Conservation (phyloP, 2,888 invertebrate genomes). For the Eilema sororculum region DNA sequence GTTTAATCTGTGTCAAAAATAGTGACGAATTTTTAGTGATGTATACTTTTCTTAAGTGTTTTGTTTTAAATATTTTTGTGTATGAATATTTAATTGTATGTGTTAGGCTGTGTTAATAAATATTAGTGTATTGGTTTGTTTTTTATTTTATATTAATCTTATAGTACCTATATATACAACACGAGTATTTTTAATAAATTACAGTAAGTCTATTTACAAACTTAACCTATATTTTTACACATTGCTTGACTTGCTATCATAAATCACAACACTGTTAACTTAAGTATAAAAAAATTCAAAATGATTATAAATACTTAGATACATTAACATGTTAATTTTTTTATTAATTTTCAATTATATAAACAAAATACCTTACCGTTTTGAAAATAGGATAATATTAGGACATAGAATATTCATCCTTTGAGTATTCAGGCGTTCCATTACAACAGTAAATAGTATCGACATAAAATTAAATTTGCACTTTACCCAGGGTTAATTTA, state of each 20-base stretch:
- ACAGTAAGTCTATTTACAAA: constrained; percentile 21
- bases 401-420: background rate
- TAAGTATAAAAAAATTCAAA: constrained; percentile 7
- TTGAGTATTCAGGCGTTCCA: background rate
- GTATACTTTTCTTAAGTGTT: background rate
- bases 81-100: background rate
- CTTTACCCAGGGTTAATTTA: background rate
- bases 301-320: background rate
- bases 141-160: constrained; percentile 36
- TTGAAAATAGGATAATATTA: background rate
- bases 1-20: constrained; percentile 6
- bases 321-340: no score
- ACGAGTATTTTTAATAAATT: constrained; percentile 23
- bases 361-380: background rate
- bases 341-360: background rate
- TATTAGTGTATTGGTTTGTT: constrained; percentile 33
- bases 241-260: constrained; percentile 37
- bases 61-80: background rate
- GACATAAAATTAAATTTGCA: background rate
- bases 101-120: constrained; percentile 34
- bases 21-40: background rate
- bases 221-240: constrained; percentile 20
- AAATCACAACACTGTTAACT: constrained; percentile 11
- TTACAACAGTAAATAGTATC: background rate
- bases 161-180: constrained; percentile 23